Conservation (phyloP, 2,797 vertebrate genomes). For the Selene dorsalis region DNA sequence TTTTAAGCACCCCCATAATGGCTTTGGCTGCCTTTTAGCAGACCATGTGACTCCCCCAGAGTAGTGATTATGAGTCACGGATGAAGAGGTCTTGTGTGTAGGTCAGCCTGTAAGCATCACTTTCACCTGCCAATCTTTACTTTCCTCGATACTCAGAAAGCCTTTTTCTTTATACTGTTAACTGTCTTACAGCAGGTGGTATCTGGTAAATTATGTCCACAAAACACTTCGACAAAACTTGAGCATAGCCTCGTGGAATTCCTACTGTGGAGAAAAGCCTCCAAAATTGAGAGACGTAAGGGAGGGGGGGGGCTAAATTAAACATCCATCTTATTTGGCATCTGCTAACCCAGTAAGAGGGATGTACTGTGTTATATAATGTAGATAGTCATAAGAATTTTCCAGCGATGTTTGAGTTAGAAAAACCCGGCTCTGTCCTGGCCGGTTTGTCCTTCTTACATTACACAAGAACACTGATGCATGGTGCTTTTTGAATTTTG, state of each 20-base stretch:
- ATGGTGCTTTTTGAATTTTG: constrained; percentile 98
- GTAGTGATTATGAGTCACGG: constrained; percentile 99
- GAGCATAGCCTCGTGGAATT: constrained; percentile 62
- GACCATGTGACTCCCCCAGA: constrained; percentile 97
- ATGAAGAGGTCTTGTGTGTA: constrained; percentile 98
- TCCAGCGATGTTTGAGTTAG: constrained; percentile 80
- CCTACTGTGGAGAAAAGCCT: constrained; percentile 58
- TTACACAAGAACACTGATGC: constrained; percentile 98
- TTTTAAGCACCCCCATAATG: constrained; percentile 99
- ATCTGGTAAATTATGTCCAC: constrained; percentile 94
- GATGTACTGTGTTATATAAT: constrained; percentile 13
- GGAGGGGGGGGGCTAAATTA: constrained; percentile 5
- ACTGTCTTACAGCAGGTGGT: constrained; percentile 95
- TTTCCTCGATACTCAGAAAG: constrained; percentile 90
- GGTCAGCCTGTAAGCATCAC: constrained; percentile 97
- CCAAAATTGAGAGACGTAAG: constrained; percentile 35
- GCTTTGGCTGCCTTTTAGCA: constrained; percentile 98
- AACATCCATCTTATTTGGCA: constrained; percentile 38
- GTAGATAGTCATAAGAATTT: constrained; percentile 10
- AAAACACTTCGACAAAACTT: constrained; percentile 87
- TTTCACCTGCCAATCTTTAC: constrained; percentile 99
- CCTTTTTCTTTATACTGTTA: constrained; percentile 93
- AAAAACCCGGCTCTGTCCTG: constrained; percentile 85
- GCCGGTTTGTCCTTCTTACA: constrained; percentile 86
- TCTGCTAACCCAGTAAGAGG: constrained; percentile 33